Percentiles rank a stretch among this genome's conserved stretches.
These are phyloP conservation scores for Pyrgus malvae DNA, from an alignment of 2,888 invertebrate genomes.

Conservation along the genomic window DNA sequence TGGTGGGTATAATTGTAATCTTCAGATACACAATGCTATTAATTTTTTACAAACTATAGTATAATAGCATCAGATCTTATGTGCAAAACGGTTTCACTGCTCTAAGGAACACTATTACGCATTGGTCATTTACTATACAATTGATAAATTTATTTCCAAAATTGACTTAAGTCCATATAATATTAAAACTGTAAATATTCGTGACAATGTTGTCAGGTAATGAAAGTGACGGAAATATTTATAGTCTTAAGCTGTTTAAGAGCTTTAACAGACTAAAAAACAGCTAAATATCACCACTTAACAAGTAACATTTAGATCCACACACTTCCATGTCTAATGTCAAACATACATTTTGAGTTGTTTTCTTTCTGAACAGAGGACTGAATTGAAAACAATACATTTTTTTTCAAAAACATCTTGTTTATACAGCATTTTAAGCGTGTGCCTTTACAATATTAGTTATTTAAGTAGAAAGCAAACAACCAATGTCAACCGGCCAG, in stretches of 20 bases:
- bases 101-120: not conserved
- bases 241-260: not conserved
- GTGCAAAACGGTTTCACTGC: not conserved
- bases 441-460: too few relatives aligned
- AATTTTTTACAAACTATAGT: not conserved
- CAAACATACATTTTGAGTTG: not conserved
- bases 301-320: too few relatives aligned
- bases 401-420: too few relatives aligned
- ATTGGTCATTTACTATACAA: not conserved
- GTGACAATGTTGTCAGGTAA: not conserved
- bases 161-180: not conserved
- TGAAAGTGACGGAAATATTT: not conserved
- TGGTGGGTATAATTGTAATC: too few relatives aligned
- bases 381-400: too few relatives aligned
- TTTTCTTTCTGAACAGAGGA: too few relatives aligned
- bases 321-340: too few relatives aligned
- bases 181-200: not conserved
- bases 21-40: not conserved
- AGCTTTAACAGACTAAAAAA: not conserved
- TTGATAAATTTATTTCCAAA: conserved; percentile 1
- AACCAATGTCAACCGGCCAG: too few relatives aligned
- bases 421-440: too few relatives aligned
- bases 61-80: not conserved
- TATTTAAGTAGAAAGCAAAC: too few relatives aligned
- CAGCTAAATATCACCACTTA: not conserved